These are phyloP conservation scores for Pipistrellus kuhlii DNA, from an alignment of 2,797 vertebrate species.

Conservation along the genomic window DNA sequence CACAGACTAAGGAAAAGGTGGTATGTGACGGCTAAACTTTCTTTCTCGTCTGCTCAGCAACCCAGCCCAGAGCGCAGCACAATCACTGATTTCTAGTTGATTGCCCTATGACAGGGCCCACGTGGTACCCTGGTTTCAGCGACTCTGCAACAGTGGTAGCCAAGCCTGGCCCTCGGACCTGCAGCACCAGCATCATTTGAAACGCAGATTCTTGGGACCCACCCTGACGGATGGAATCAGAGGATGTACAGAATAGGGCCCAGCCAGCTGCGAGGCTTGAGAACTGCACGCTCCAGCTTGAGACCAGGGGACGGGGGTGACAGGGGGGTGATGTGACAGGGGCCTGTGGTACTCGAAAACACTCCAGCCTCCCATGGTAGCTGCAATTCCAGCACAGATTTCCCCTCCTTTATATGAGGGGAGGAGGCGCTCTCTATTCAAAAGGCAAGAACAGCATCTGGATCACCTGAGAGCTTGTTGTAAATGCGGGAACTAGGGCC, in stretches of 20 bases:
- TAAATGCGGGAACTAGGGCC: neutral
- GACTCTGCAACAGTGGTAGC: neutral
- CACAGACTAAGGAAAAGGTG: neutral
- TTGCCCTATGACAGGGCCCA: neutral
- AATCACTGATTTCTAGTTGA: neutral
- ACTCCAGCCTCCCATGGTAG: neutral
- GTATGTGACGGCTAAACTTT: neutral
- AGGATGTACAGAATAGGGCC: too few species aligned
- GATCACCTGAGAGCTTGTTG: neutral
- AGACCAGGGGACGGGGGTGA: neutral
- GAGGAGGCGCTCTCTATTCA: rapidly evolving
- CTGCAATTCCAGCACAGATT: neutral
- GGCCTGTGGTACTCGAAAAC: neutral
- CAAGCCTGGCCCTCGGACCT: neutral
- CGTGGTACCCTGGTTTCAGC: rapidly evolving
- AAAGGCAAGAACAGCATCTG: rapidly evolving
- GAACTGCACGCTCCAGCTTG: neutral
- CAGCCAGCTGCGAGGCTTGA: neutral
- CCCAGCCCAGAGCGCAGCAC: rapidly evolving
- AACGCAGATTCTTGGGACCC: neutral
- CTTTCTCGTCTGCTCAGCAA: neutral
- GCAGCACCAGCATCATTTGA: neutral
- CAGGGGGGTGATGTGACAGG: too few species aligned
- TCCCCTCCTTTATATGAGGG: neutral
- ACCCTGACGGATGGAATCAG: neutral